A percentile compares a stretch with the other conserved stretches of the same genome.
Conservation (phyloP, 2,888 invertebrate genomes). For the Argyresthia goedartella region DNA sequence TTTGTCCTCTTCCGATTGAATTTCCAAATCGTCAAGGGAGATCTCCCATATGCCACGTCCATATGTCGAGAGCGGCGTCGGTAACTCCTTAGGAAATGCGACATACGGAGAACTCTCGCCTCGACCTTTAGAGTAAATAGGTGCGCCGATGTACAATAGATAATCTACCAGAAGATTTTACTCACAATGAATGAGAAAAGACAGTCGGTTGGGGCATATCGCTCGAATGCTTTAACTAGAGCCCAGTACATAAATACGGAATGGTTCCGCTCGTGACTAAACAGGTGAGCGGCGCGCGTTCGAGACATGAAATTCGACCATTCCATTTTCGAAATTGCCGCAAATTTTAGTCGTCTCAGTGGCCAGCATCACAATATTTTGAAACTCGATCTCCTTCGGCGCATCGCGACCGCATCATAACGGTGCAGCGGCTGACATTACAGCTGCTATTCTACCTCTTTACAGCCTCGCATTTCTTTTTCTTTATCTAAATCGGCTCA, state of each 20-base stretch:
- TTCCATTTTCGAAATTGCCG: constrained; percentile 33
- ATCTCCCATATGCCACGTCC: constrained; percentile 34
- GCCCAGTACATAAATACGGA: constrained; percentile 20
- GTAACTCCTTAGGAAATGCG: constrained; percentile 20
- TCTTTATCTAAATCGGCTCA: not conserved
- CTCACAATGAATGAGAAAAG: constrained; percentile 47
- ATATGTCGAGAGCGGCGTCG: constrained; percentile 23
- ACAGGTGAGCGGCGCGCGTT: constrained; percentile 35
- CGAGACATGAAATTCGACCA: constrained; percentile 14
- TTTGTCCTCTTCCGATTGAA: constrained; percentile 29
- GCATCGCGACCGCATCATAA: constrained; percentile 22
- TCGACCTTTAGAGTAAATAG: constrained; percentile 24
- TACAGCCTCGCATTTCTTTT: constrained; percentile 9
- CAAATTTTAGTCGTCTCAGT: constrained; percentile 32
- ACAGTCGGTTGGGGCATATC: constrained; percentile 41
- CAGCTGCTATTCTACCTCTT: not conserved
- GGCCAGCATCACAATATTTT: constrained; percentile 24
- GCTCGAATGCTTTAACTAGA: constrained; percentile 32
- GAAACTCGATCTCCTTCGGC: constrained; percentile 34
- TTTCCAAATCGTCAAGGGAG: constrained; percentile 15
- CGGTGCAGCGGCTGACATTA: constrained; percentile 19
- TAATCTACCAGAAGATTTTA: constrained; percentile 30
- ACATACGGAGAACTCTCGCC: not conserved
- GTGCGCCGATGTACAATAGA: constrained; percentile 22
- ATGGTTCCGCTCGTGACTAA: constrained; percentile 32